These are phyloP conservation scores for Callimorpha dominula DNA, from an alignment of 2,888 invertebrate genomes.

Conservation along the genomic window DNA sequence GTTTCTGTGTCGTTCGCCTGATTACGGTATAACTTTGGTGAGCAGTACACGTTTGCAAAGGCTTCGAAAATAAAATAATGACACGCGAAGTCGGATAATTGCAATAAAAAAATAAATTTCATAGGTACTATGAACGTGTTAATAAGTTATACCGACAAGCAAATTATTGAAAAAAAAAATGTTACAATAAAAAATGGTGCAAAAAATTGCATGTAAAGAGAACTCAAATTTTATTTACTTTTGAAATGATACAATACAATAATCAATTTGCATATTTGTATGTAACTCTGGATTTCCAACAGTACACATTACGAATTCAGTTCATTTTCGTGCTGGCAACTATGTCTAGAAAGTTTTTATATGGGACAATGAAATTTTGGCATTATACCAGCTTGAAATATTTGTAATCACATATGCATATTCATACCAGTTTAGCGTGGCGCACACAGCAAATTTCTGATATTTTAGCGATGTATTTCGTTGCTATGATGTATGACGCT, in stretches of 20 bases:
- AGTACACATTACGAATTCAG: constrained; percentile 43
- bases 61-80: too few species aligned
- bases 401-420: constrained; percentile 59
- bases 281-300: constrained; percentile 16
- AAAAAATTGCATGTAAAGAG: too few species aligned
- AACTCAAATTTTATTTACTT: background rate
- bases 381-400: constrained; percentile 51
- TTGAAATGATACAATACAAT: background rate
- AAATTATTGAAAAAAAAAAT: too few species aligned
- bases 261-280: constrained; percentile 9
- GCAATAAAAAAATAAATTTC: too few species aligned
- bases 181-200: too few species aligned
- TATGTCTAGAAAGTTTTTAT: constrained; percentile 44
- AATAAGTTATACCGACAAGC: too few species aligned
- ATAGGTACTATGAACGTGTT: too few species aligned
- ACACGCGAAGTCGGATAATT: too few species aligned
- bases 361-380: constrained; percentile 48
- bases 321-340: constrained; percentile 35
- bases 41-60: too few species aligned
- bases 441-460: constrained; percentile 56
- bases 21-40: too few species aligned
- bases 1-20: too few species aligned
- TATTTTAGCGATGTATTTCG: constrained; percentile 62
- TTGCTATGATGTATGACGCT: constrained; percentile 75
- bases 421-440: constrained; percentile 60